These are phyloP conservation scores for Embidobia sp. DNA, from an alignment of 2,888 invertebrate genomes.

Conservation along the genomic window DNA sequence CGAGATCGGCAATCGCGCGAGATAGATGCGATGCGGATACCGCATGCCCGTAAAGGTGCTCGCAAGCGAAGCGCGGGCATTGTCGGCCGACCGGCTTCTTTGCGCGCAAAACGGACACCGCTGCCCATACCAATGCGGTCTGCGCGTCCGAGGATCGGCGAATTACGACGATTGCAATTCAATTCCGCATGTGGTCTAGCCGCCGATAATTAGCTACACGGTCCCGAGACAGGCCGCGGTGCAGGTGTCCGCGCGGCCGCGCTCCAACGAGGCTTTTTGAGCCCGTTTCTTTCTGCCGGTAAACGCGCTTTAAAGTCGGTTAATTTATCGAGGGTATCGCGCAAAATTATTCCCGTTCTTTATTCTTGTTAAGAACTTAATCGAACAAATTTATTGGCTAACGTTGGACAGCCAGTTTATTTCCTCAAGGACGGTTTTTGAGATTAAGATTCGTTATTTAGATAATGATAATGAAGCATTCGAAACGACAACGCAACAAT, in stretches of 20 bases:
- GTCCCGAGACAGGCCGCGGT: conserved; percentile 15
- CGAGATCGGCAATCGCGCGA: conserved; percentile 47
- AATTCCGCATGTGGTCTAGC: conserved; percentile 75
- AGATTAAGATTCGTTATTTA: too few species aligned
- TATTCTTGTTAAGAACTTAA: background rate
- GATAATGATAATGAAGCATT: too few species aligned
- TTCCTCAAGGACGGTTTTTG: too few species aligned
- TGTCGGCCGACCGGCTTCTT: conserved; percentile 45
- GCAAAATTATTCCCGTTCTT: background rate
- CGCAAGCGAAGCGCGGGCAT: conserved; percentile 21
- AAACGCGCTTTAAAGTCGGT: background rate
- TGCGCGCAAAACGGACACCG: conserved; percentile 11
- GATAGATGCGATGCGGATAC: conserved; percentile 33
- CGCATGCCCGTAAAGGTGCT: conserved; percentile 27
- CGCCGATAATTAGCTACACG: conserved; percentile 75
- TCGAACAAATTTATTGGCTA: background rate
- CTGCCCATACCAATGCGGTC: conserved; percentile 18
- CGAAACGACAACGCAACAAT: too few species aligned
- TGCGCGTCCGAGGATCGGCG: conserved; percentile 70
- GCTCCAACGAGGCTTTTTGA: background rate
- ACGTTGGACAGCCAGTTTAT: background rate
- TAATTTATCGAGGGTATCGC: background rate
- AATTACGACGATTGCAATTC: conserved; percentile 79
- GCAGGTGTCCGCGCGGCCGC: conserved; percentile 22
- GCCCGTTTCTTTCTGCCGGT: too few species aligned